Evolutionary conservation across 2,113 vertebrate genomes (phyloP).

Genomic region (Phrynosoma platyrhinos): DNA sequence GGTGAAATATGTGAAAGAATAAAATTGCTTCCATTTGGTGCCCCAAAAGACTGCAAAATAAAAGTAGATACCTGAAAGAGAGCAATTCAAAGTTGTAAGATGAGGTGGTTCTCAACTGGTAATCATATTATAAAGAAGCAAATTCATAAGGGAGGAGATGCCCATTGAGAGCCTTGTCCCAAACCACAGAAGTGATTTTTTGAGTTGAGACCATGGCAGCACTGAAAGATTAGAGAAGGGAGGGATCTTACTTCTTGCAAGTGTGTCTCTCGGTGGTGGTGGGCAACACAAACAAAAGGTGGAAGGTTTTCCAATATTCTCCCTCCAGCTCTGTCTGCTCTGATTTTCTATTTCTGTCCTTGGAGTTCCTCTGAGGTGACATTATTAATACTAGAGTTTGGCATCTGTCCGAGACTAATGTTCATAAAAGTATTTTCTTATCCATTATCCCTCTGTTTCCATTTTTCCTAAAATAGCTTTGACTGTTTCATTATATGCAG

Average conservation of each 20-base stretch:
- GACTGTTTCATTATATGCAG: constrained; percentile 27
- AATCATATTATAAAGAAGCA: neutral
- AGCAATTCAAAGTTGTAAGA: neutral
- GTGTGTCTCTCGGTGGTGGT: neutral
- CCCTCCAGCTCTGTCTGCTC: neutral
- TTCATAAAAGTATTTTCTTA: constrained; percentile 2
- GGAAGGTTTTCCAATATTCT: neutral
- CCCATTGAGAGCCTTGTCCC: neutral
- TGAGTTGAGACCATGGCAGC: neutral
- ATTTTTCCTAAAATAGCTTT: constrained; percentile 15
- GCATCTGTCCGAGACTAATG: neutral
- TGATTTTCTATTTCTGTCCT: neutral
- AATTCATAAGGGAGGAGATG: neutral
- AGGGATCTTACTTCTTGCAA: neutral
- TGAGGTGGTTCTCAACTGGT: neutral
- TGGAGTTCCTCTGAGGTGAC: constrained; percentile 10
- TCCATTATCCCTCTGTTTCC: constrained; percentile 3
- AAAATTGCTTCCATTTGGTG: too few relatives aligned
- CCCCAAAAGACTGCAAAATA: too few relatives aligned
- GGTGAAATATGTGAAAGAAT: too few relatives aligned
- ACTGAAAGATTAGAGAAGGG: neutral
- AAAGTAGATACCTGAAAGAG: neutral
- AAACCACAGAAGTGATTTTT: neutral
- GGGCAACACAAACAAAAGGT: neutral
- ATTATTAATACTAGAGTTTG: constrained; percentile 25